Conservation (phyloP, 2,888 invertebrate species). For the Diplolepis rosae region DNA sequence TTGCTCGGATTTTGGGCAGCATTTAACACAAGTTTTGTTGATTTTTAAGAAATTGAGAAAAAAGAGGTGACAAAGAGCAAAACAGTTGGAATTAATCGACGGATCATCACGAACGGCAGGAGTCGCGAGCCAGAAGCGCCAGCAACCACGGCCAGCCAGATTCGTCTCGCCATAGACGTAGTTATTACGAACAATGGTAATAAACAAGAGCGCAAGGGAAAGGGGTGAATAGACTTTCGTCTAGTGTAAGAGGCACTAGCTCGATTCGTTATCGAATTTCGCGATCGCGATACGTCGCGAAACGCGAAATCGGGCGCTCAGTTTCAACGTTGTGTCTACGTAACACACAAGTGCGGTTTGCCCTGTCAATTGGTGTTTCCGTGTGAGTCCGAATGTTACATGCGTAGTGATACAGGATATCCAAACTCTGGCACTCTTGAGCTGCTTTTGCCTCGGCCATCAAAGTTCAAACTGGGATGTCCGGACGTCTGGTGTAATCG, state of each 20-base stretch:
- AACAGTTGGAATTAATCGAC: neutral
- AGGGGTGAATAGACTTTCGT: conserved; percentile 25
- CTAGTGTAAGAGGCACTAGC: neutral
- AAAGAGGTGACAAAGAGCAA: neutral
- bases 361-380: conserved; percentile 17
- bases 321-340: conserved; percentile 4
- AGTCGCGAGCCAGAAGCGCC: neutral
- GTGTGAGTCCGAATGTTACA: conserved; percentile 16
- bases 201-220: neutral
- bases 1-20: neutral
- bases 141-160: too few relatives aligned
- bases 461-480: conserved; percentile 6
- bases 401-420: conserved; percentile 2
- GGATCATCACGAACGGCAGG: neutral
- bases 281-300: neutral
- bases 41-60: neutral
- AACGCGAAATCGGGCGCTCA: too few relatives aligned
- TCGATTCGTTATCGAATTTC: neutral
- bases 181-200: neutral
- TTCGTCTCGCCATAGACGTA: neutral
- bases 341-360: neutral
- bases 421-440: neutral
- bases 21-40: neutral
- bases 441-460: conserved; percentile 14
- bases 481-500: neutral